Percentiles rank a stretch among this genome's conserved stretches.
Conservation (phyloP, 2,888 invertebrate genomes). For the Perdita meconis region DNA sequence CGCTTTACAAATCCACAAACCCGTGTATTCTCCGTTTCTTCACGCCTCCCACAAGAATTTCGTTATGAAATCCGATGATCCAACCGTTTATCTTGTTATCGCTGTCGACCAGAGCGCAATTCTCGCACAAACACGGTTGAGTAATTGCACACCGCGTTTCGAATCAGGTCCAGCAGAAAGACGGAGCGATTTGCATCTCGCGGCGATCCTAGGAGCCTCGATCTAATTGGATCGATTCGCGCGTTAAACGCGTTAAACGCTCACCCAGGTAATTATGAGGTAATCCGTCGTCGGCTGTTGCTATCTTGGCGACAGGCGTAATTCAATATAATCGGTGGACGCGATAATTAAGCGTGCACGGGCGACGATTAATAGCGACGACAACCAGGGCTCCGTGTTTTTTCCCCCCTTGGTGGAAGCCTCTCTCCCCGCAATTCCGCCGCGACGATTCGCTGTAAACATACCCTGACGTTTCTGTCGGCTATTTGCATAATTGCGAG, state of each 20-base stretch:
- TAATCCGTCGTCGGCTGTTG: conserved; percentile 17
- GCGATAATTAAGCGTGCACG: conserved; percentile 26
- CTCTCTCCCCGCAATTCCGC: not conserved
- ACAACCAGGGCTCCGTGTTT: conserved; percentile 10
- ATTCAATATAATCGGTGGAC: conserved; percentile 19
- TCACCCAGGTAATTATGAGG: conserved; percentile 26
- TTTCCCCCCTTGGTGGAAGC: not conserved
- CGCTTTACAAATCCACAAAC: no score
- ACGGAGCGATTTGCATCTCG: not conserved
- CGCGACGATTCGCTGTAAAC: conserved; percentile 36
- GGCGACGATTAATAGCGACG: conserved; percentile 34
- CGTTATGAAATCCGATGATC: no score
- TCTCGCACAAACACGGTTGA: no score
- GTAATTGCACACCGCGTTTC: not conserved
- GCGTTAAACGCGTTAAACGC: conserved; percentile 5
- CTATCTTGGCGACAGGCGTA: conserved; percentile 6
- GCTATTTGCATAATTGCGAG: conserved; percentile 68
- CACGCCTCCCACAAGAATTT: no score
- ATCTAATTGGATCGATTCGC: conserved; percentile 16
- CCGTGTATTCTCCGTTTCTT: no score
- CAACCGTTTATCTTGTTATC: no score
- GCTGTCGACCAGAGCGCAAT: no score
- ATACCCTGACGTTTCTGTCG: conserved; percentile 49
- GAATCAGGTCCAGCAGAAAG: not conserved
- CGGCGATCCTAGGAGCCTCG: not conserved